These are phyloP conservation scores for Nephotettix cincticeps DNA, from an alignment of 1,140 invertebrate genomes.

Conservation along the genomic window DNA sequence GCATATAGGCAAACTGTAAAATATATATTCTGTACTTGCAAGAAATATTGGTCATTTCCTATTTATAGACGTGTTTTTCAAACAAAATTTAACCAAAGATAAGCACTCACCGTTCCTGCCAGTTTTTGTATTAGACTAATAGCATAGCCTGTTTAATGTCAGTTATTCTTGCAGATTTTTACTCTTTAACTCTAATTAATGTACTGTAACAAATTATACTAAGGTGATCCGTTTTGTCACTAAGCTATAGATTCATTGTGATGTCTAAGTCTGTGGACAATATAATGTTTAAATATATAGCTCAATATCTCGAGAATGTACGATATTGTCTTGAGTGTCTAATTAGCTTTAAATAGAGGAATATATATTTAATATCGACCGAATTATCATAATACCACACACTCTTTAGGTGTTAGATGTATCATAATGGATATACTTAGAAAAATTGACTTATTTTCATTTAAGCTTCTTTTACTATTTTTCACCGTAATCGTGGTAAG, in stretches of 20 bases:
- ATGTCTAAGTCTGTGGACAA: constrained; percentile 26
- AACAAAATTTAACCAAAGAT: constrained; percentile 23
- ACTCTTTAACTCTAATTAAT: constrained; percentile 11
- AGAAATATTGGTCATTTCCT: constrained; percentile 18
- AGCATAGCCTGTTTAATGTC: constrained; percentile 3
- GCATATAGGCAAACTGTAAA: too few relatives aligned
- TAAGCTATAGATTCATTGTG: constrained; percentile 21
- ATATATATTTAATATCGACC: constrained; percentile 22
- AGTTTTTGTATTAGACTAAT: constrained; percentile 22
- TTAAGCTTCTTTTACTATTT: background rate
- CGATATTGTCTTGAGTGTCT: constrained; percentile 12
- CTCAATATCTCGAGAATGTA: constrained; percentile 19
- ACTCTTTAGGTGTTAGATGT: constrained; percentile 21
- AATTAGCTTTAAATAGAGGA: constrained; percentile 22
- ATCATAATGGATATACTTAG: background rate
- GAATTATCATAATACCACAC: constrained; percentile 16
- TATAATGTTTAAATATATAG: constrained; percentile 20
- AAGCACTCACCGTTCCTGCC: constrained; percentile 14
- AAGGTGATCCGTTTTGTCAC: background rate
- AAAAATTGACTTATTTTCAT: background rate
- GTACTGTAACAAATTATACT: constrained; percentile 12
- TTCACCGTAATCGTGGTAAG: background rate
- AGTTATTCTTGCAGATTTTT: constrained; percentile 16
- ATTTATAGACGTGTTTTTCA: background rate
- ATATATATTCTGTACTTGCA: background rate